phyloP scores from a whole-genome alignment of 2,797 vertebrate species.

The Podarcis lilfordi region DNA sequence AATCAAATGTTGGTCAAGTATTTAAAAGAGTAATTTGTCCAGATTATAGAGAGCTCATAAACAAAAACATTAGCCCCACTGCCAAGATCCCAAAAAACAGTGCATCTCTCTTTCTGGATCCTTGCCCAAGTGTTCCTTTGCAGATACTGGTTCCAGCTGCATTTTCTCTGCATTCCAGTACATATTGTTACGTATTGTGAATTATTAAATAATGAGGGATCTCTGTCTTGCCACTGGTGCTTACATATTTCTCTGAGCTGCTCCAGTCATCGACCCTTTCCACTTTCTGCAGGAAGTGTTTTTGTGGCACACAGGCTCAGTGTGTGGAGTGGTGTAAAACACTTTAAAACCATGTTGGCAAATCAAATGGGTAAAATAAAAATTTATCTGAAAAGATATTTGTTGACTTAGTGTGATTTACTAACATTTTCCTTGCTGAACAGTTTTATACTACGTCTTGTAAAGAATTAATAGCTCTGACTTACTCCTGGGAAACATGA shows the following conservation, averaged over 20 bases:
- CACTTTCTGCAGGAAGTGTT: neutral
- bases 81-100: too few relatives aligned
- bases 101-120: neutral
- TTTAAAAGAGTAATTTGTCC: too few relatives aligned
- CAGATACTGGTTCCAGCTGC: neutral
- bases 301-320: neutral
- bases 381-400: neutral
- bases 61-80: too few relatives aligned
- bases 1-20: too few relatives aligned
- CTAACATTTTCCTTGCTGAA: conserved; percentile 43
- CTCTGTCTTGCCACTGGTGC: neutral
- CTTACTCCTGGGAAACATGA: conserved; percentile 44
- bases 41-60: too few relatives aligned
- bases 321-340: neutral
- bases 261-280: neutral
- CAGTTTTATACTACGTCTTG: conserved; percentile 27
- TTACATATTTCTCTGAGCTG: neutral
- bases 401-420: conserved; percentile 10
- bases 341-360: neutral
- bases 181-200: neutral
- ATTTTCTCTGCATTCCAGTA: neutral
- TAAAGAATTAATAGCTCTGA: conserved; percentile 40
- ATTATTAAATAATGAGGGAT: neutral
- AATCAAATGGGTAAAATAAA: neutral
- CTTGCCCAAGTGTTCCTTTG: neutral